phyloP scores from a whole-genome alignment of 2,888 invertebrate species.

The Spodoptera picta region DNA sequence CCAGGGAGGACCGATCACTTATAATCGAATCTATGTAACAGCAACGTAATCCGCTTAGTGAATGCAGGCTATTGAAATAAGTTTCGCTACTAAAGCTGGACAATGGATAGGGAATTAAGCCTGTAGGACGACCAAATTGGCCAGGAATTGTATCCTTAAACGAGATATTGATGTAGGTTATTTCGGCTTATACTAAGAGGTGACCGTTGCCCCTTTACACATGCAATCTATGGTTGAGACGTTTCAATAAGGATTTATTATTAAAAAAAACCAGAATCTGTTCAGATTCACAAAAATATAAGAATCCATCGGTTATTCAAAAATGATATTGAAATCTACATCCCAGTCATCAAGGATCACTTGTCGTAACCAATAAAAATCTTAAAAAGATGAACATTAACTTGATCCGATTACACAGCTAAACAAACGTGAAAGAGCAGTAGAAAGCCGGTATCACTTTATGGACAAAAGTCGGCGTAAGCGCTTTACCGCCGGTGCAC shows the following conservation, averaged over 20 bases:
- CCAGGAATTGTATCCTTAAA: slow-evolving; percentile 38
- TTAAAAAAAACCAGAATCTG: background rate
- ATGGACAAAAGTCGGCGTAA: background rate
- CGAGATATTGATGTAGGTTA: slow-evolving; percentile 32
- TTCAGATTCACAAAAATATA: too few species aligned
- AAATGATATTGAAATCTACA: too few species aligned
- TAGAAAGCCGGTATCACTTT: too few species aligned
- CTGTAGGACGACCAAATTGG: slow-evolving; percentile 18
- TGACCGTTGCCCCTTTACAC: slow-evolving; percentile 17
- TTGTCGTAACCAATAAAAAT: too few species aligned
- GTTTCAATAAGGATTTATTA: slow-evolving; percentile 9
- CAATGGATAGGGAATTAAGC: slow-evolving; percentile 13
- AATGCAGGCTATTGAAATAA: slow-evolving; percentile 17
- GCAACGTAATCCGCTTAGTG: slow-evolving; percentile 4
- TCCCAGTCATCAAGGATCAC: too few species aligned
- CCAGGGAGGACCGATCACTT: too few species aligned
- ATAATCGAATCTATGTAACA: too few species aligned
- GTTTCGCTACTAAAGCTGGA: slow-evolving; percentile 13
- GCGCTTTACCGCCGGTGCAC: too few species aligned
- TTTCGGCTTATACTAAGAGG: slow-evolving; percentile 6
- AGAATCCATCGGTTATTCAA: too few species aligned
- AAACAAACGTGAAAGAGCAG: too few species aligned
- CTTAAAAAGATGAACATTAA: too few species aligned
- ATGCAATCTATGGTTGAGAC: slow-evolving; percentile 4
- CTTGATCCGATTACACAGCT: too few species aligned